phyloP scores from a whole-genome alignment of 1,140 invertebrate species.

The Drosophila setifemur region DNA sequence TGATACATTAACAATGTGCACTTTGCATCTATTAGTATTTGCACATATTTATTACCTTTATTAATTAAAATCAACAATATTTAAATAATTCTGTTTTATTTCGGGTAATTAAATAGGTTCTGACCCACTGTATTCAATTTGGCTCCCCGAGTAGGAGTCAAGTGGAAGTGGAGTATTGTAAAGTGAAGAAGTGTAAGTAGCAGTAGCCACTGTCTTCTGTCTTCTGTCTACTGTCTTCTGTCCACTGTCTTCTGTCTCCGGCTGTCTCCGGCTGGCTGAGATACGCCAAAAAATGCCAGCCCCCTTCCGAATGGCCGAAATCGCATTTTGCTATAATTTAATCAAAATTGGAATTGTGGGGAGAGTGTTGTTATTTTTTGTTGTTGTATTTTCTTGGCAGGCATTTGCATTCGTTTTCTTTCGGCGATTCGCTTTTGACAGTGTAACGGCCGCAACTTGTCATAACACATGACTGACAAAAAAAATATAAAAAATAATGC shows the following conservation, averaged over 20 bases:
- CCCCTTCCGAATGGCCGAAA: neutral
- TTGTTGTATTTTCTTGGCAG: too few relatives aligned
- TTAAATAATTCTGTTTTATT: too few relatives aligned
- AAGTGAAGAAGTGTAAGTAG: constrained; percentile 39
- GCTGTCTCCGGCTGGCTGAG: constrained; percentile 31
- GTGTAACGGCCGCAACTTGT: constrained; percentile 56
- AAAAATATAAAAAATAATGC: neutral
- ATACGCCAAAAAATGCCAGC: constrained; percentile 51
- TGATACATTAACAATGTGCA: too few relatives aligned
- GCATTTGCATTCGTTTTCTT: constrained; percentile 55
- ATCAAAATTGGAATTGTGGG: constrained; percentile 50
- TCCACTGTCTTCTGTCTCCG: neutral
- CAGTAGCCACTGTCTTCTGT: constrained; percentile 41
- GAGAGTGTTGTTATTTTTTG: constrained; percentile 1
- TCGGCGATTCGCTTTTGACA: constrained; percentile 42
- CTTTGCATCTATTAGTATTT: too few relatives aligned
- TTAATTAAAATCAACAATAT: neutral
- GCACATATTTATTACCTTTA: too few relatives aligned
- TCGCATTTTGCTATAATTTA: constrained; percentile 41
- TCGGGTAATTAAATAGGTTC: accelerated
- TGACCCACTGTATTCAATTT: constrained; percentile 19
- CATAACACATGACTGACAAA: constrained; percentile 42
- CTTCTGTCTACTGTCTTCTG: neutral
- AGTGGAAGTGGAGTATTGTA: constrained; percentile 30
- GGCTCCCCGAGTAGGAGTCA: constrained; percentile 21